Conservation (phyloP, 1,140 invertebrate species). For the Triops longicaudatus region DNA sequence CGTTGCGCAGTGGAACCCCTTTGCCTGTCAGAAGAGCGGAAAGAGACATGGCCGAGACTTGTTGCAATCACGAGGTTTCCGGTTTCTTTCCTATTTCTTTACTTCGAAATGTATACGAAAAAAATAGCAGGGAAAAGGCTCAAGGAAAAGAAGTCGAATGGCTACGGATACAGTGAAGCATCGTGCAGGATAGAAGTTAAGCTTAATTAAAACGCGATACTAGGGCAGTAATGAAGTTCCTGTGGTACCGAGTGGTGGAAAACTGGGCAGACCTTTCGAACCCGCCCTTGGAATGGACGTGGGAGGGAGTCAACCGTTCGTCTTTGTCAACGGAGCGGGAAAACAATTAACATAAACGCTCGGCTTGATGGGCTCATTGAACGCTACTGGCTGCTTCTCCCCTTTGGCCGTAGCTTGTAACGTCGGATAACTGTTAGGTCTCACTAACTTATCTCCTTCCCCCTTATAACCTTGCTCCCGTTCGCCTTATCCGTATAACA, state of each 20-base stretch:
- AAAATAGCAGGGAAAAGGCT: background rate
- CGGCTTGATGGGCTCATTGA: conserved; percentile 14
- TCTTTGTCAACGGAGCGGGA: conserved; percentile 14
- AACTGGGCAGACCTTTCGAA: background rate
- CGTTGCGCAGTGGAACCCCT: background rate
- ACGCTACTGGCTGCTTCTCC: conserved; percentile 1
- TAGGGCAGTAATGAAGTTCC: conserved; percentile 6
- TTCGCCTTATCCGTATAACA: background rate
- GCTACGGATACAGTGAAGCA: background rate
- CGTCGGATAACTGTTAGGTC: background rate
- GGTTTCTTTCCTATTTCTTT: background rate
- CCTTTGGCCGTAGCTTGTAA: background rate
- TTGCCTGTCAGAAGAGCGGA: background rate
- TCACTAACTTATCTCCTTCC: background rate
- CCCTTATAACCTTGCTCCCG: background rate
- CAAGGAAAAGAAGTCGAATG: background rate
- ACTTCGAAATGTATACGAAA: background rate
- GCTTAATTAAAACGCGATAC: conserved; percentile 10
- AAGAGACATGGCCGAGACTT: background rate
- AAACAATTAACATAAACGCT: conserved; percentile 15
- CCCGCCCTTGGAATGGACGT: background rate
- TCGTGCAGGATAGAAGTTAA: background rate
- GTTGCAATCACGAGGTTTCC: background rate
- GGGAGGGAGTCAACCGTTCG: conserved; percentile 13
- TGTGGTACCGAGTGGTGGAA: background rate